phyloP scores from a whole-genome alignment of 35 echinoderm and acorn worm genomes.

The Apostichopus californicus region DNA sequence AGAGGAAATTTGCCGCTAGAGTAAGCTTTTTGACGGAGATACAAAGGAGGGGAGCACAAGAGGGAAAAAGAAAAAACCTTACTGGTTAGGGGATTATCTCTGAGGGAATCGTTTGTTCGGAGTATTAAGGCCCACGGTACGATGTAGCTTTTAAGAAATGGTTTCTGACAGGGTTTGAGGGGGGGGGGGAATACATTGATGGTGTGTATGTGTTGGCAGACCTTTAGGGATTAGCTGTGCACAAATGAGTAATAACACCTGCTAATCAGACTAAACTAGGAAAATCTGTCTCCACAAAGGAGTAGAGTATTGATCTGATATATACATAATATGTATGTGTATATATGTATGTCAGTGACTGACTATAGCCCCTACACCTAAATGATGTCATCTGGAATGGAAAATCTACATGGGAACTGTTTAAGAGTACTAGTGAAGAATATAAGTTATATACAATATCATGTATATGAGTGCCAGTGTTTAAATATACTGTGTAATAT shows the following conservation, averaged over 20 bases:
- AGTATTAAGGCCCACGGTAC: not conserved
- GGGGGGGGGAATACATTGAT: too few relatives aligned
- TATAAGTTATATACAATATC: too few relatives aligned
- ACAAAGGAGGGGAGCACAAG: not conserved
- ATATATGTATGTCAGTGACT: not conserved
- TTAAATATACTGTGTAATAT: too few relatives aligned
- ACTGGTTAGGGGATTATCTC: not conserved
- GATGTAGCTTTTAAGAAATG: constrained; percentile 1
- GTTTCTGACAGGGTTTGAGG: not conserved
- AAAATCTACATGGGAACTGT: too few relatives aligned
- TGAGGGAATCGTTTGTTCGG: not conserved
- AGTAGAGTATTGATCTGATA: not conserved
- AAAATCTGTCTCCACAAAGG: not conserved
- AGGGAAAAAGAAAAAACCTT: not conserved
- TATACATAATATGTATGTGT: too few relatives aligned
- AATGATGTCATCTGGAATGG: too few relatives aligned
- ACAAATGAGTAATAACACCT: constrained; percentile 43
- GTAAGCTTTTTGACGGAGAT: constrained; percentile 7
- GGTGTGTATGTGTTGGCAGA: not conserved
- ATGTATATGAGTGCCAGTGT: too few relatives aligned
- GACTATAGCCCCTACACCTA: not conserved
- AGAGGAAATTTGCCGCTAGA: constrained; percentile 31
- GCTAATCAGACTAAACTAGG: not conserved
- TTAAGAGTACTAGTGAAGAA: too few relatives aligned
- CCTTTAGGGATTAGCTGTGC: not conserved